Base-by-base conservation (phyloP, 2,113 vertebrate genomes). In the Myocastor coypus region DNA sequence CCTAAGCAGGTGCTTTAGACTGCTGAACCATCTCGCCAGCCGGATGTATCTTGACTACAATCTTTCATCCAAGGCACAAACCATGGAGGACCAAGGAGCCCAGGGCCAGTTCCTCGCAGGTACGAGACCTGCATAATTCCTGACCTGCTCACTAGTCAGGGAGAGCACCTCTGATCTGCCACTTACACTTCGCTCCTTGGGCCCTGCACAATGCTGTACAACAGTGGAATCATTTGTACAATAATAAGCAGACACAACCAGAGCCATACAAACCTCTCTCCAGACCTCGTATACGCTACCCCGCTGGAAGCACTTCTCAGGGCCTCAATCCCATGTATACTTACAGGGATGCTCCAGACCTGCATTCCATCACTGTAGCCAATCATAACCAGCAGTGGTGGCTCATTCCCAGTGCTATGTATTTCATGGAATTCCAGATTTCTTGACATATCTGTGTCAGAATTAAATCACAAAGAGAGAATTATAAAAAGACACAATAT, bases 361-460 rank as follows among this genome's bases (percentile, higher is more conserved):
- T 99, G 99, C 99, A 99, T 99, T 87, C 99, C 99, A 55, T 99
- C 99, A 2, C 99, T 98, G 97, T 99, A 99, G 0, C 99, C 99
- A 13, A 99, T 99, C 99, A 99, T 98, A 84, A 99, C 98, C 98
- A 99, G 98, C 77, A 99, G 97, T 0, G 99, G 99, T 0, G 99
- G 99, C 3, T 99, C 99, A 0, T 98, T 99, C 10, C 99, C 99
- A 0, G 99, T 99, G 73, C 99, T 99, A 59, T 99, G 99, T 97
- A 99, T 99, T 97, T 99, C 99, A 92, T 99, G 99, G 87, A 99
- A 99, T 97, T 99, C 99, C 90, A 99, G 98, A 64, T 99, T 99
- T 82, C 99, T 99, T 26, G 99, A 98, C 1, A 98, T 98, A 97
- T 99, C 99, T 99, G 93, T 10, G 92, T 17, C 32, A 87, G 77